Evolutionary conservation across 2,888 invertebrate genomes (phyloP), one percentile per base, ranked within the genome.

Genomic region (Nomada hirtipes): DNA sequence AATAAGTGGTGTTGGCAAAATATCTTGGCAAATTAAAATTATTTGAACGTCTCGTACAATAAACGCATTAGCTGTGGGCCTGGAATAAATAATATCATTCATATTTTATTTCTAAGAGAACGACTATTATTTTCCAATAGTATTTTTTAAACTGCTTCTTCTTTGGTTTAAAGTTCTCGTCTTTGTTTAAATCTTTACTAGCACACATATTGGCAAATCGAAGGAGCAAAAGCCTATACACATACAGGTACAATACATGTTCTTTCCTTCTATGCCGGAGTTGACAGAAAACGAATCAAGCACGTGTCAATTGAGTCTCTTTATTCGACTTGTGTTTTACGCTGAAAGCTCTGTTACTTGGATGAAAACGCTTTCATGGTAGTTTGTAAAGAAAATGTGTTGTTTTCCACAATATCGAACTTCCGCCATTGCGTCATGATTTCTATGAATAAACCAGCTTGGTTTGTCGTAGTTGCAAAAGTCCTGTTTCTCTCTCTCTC

Each of bases 321-420:
- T 70, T 70, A 60, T 20, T 36, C 20, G 20, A 10, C 26, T 4
- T 20, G 50, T 20, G 20, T 29, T 29, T 29, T 70, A n/a, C 4
- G 44, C 26, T 29, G 47, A 55, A 26, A 72, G 64, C 44, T 65
- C 42, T n/a, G 13, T 26, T 57, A 44, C 20, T 15, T 20, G 55
- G 44, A 55, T 29, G 55, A 18, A 63, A 53, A n/a, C 26, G 44
- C 42, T n/a, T 42, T n/a, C 23, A 23, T 3, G 20, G 55, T 57
- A 20, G n/a, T 20, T 26, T 47, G 29, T 44, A 65, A 65, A 47
- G 23, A 29, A 55, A 65, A 47, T 36, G 3, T 36, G 10, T 18
- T 47, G 23, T 52, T 61, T 63, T 50, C 18, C 52, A 11, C 26
- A n/a, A 36, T 47, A 57, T 65, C 73, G 57, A 59, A 50, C 73